A percentile compares a stretch with the other conserved stretches of the same genome.
These are phyloP conservation scores for Peromyscus polionotus DNA, from an alignment of 2,113 vertebrate species.

Conservation along the genomic window DNA sequence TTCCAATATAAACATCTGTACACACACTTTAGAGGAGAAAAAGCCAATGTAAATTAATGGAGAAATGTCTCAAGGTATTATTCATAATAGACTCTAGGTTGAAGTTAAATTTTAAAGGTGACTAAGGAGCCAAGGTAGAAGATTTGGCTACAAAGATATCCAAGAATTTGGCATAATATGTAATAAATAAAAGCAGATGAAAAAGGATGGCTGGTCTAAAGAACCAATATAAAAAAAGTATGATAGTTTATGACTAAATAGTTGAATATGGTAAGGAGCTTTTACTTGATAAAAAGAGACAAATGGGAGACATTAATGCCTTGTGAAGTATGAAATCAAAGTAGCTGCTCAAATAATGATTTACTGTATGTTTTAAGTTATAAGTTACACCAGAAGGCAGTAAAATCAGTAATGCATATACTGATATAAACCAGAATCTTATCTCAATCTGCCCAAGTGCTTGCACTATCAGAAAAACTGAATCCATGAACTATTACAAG, in stretches of 20 bases:
- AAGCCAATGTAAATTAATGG: not conserved
- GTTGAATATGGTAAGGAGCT: not conserved
- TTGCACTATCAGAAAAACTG: conserved; percentile 36
- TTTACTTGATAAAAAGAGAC: conserved; percentile 22
- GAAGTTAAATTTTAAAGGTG: conserved; percentile 31
- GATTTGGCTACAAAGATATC: conserved; percentile 1
- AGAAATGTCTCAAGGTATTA: conserved; percentile 44
- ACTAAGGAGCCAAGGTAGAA: conserved; percentile 8
- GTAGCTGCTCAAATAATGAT: conserved; percentile 52
- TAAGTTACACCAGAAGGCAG: not conserved
- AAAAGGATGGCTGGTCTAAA: not conserved
- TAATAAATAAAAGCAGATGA: conserved; percentile 39
- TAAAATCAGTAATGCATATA: conserved; percentile 56
- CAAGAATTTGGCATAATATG: not conserved
- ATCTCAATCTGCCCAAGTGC: not conserved
- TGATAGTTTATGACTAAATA: not conserved
- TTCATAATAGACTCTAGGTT: conserved; percentile 38
- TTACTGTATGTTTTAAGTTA: conserved; percentile 20
- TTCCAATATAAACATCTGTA: not conserved
- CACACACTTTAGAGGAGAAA: not conserved
- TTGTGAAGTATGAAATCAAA: conserved; percentile 58
- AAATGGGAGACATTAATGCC: conserved; percentile 3
- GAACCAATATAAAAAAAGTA: conserved; percentile 3
- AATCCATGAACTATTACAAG: conserved; percentile 43
- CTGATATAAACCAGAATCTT: conserved; percentile 50